Evolutionary conservation across 2,797 vertebrate genomes (phyloP).

Genomic region (Tinamus major): DNA sequence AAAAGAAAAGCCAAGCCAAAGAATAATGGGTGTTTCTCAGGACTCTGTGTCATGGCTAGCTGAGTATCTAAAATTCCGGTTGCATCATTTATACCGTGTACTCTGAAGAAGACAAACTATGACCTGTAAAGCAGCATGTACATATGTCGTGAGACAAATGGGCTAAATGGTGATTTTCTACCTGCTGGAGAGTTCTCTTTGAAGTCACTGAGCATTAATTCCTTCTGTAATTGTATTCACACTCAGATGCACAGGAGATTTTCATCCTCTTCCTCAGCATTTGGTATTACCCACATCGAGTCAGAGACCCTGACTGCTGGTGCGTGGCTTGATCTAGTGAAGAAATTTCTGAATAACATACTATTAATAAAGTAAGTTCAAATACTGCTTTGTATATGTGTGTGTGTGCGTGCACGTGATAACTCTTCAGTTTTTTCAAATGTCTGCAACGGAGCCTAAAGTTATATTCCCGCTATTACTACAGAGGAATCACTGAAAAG

Average conservation of each 20-base stretch:
- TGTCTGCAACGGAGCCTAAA: neutral
- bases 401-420: too few species aligned
- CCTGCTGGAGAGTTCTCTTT: conserved; percentile 5
- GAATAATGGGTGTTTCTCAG: conserved; percentile 17
- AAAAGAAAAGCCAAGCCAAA: conserved; percentile 57
- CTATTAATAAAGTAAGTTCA: neutral
- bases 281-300: neutral
- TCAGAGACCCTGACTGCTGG: accelerated
- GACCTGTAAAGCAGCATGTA: neutral
- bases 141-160: neutral
- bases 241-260: neutral
- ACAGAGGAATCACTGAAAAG: neutral
- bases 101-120: conserved; percentile 1
- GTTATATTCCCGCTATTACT: neutral
- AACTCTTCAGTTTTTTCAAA: neutral
- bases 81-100: conserved; percentile 35
- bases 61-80: conserved; percentile 3
- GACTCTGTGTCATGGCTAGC: conserved; percentile 1
- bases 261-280: neutral
- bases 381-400: neutral
- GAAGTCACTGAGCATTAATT: neutral
- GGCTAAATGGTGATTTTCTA: conserved; percentile 30
- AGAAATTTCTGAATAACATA: neutral
- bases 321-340: accelerated
- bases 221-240: conserved; percentile 7